These are phyloP conservation scores for Myotis planiceps DNA, from an alignment of 2,797 vertebrate species.

Conservation along the genomic window DNA sequence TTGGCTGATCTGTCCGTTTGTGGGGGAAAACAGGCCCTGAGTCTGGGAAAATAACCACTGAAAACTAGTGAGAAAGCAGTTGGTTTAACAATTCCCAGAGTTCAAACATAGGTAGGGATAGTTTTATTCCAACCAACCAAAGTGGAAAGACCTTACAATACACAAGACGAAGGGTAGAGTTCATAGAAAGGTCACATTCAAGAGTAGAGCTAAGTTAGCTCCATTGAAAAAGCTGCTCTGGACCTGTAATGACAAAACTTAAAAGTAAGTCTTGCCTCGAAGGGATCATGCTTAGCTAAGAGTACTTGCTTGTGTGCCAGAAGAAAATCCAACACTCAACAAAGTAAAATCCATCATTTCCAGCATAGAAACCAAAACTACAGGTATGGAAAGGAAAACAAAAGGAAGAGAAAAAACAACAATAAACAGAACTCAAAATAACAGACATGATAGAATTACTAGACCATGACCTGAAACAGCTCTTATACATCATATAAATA, in stretches of 20 bases:
- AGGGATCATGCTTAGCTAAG: background rate
- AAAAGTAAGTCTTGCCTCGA: background rate
- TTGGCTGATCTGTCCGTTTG: background rate
- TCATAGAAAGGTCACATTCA: background rate
- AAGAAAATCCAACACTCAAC: background rate
- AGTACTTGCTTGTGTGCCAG: background rate
- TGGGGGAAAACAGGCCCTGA: background rate
- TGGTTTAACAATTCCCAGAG: background rate
- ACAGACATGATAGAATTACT: background rate
- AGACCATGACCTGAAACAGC: background rate
- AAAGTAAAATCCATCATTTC: background rate
- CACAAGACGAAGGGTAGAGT: background rate
- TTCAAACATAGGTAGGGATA: background rate
- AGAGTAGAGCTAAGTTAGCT: background rate
- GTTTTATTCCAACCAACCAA: background rate
- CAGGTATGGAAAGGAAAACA: background rate
- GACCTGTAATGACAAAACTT: background rate
- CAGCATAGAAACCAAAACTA: background rate
- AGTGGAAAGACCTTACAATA: conserved; percentile 11
- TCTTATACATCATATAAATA: background rate
- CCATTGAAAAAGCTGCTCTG: background rate
- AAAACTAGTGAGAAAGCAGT: background rate
- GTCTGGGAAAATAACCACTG: background rate
- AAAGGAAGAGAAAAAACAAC: background rate
- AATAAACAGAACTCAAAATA: background rate